These are phyloP conservation scores for Thermophis baileyi DNA, from an alignment of 2,113 vertebrate species.

Conservation along the genomic window DNA sequence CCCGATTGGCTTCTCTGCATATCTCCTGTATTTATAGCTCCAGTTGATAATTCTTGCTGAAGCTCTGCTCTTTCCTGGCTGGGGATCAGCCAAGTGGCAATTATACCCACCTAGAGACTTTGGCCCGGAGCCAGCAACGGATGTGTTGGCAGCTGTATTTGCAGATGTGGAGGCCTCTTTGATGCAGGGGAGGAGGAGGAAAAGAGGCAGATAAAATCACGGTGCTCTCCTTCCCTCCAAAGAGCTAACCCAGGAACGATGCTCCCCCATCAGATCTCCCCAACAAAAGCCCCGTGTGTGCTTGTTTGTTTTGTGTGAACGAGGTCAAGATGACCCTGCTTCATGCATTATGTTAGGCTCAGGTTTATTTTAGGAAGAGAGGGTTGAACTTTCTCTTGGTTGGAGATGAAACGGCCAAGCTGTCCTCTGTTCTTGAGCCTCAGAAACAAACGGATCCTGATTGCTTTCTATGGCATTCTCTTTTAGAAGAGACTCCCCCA, in stretches of 20 bases:
- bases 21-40: not conserved
- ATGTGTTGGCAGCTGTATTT: not conserved
- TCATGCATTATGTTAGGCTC: not conserved
- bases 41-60: conserved; percentile 1
- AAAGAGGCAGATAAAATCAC: not conserved
- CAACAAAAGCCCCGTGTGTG: not conserved
- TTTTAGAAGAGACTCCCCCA: not conserved
- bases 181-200: not conserved
- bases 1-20: conserved; percentile 11
- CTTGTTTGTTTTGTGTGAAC: not conserved
- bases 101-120: not conserved
- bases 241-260: too few relatives aligned
- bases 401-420: not conserved
- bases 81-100: conserved; percentile 14
- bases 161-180: not conserved
- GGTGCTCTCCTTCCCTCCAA: not conserved
- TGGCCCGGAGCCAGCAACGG: not conserved
- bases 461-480: not conserved
- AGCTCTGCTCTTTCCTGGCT: not conserved
- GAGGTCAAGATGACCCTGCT: not conserved
- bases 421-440: not conserved
- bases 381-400: not conserved
- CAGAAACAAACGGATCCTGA: not conserved
- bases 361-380: not conserved
- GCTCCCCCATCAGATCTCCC: not conserved